Evolutionary conservation across 2,888 invertebrate species (phyloP).

Genomic region (Hedychridium roseum): DNA sequence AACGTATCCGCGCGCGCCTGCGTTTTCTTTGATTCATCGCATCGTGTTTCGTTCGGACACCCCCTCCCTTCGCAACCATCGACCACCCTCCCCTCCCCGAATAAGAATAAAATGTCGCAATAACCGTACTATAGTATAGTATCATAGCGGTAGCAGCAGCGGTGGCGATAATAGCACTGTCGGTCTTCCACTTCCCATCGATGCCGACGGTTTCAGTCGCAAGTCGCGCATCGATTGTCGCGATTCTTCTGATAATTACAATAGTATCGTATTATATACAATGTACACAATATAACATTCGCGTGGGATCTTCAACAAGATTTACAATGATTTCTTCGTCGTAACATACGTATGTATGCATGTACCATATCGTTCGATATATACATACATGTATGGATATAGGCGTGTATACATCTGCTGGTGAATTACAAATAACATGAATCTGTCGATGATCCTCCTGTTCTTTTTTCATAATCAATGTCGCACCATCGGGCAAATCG

Average conservation of each 20-base stretch:
- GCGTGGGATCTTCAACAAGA: slow-evolving; percentile 46
- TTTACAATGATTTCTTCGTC: slow-evolving; percentile 40
- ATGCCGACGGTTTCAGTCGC: slow-evolving; percentile 13
- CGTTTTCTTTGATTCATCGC: slow-evolving; percentile 8
- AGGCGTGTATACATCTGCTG: slow-evolving; percentile 19
- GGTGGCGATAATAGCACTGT: slow-evolving; percentile 30
- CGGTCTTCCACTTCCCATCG: slow-evolving; percentile 18
- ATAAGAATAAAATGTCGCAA: slow-evolving; percentile 20
- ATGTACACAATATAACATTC: slow-evolving; percentile 33
- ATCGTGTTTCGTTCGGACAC: too few relatives aligned
- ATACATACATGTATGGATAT: slow-evolving; percentile 2
- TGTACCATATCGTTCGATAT: not conserved
- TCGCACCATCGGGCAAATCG: not conserved
- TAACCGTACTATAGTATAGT: slow-evolving; percentile 3
- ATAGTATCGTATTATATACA: slow-evolving; percentile 25
- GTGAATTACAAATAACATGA: not conserved
- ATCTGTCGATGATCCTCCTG: too few relatives aligned
- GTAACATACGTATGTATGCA: not conserved
- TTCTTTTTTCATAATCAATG: not conserved
- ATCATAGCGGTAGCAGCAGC: slow-evolving; percentile 33
- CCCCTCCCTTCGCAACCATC: too few relatives aligned
- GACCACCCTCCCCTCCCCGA: too few relatives aligned
- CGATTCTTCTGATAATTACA: slow-evolving; percentile 18
- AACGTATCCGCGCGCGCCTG: slow-evolving; percentile 9
- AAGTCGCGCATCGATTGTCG: slow-evolving; percentile 11